phyloP scores from a whole-genome alignment of 2,888 invertebrate genomes.

The Hipparchia sbordonii region DNA sequence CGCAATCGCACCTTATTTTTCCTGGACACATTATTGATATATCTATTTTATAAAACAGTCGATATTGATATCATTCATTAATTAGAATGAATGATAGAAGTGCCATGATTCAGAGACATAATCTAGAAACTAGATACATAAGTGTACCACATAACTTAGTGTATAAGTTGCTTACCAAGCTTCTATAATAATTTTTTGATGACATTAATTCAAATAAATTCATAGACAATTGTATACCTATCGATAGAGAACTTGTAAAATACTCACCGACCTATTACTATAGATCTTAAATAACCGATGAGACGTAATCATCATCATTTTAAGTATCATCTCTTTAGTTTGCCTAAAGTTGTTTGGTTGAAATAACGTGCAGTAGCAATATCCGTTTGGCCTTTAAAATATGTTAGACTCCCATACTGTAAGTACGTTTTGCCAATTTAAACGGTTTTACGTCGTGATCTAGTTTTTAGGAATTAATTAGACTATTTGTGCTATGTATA shows the following conservation, averaged over 20 bases:
- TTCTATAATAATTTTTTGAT: neutral
- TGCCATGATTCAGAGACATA: conserved; percentile 19
- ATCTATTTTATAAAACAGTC: neutral
- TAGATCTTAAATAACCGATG: too few species aligned
- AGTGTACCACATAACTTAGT: neutral
- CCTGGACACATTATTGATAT: too few species aligned
- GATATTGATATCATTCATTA: neutral
- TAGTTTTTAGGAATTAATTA: neutral
- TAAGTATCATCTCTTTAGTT: too few species aligned
- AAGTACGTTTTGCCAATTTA: neutral
- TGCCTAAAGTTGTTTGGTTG: too few species aligned
- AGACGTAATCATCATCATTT: too few species aligned
- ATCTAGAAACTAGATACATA: neutral
- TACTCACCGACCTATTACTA: too few species aligned
- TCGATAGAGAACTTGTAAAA: neutral
- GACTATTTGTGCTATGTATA: neutral
- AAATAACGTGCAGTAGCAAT: too few species aligned
- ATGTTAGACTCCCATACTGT: neutral
- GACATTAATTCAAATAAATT: neutral
- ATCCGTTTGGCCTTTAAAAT: too few species aligned
- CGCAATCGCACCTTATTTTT: too few species aligned
- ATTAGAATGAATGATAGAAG: conserved; percentile 17
- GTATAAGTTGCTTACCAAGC: neutral
- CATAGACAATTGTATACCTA: neutral
- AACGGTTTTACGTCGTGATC: neutral